phyloP scores from a whole-genome alignment of 2,888 invertebrate genomes.

The Epiperipatus broadwayi region DNA sequence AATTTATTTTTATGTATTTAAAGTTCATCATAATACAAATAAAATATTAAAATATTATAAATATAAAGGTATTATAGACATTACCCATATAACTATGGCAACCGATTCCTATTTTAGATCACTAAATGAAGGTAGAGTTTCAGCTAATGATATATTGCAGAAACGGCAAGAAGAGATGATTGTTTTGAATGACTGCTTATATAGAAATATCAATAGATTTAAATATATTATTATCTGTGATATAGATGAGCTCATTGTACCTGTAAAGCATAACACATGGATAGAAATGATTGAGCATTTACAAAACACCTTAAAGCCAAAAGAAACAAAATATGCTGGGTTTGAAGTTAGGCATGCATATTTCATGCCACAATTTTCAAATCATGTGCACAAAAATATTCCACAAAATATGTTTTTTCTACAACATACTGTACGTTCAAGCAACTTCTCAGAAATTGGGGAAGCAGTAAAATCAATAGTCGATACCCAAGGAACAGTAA shows the following conservation, averaged over 20 bases:
- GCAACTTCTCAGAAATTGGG: conserved; percentile 40
- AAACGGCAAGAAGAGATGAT: conserved; percentile 49
- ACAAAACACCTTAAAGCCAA: conserved; percentile 22
- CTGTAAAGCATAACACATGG: conserved; percentile 40
- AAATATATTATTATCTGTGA: conserved; percentile 48
- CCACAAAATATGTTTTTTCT: too few relatives aligned
- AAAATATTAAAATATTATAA: conserved; percentile 47
- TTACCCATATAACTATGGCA: conserved; percentile 38
- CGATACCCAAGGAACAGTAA: conserved; percentile 41
- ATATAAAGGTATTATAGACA: conserved; percentile 32
- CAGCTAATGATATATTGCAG: conserved; percentile 42
- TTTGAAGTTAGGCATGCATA: conserved; percentile 38
- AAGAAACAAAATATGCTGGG: conserved; percentile 27
- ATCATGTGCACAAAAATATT: not conserved
- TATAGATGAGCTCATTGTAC: conserved; percentile 51
- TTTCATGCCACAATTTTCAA: too few relatives aligned
- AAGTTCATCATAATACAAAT: conserved; percentile 68
- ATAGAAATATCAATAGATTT: conserved; percentile 43
- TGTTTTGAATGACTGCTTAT: conserved; percentile 56
- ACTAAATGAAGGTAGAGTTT: too few relatives aligned
- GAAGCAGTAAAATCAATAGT: conserved; percentile 53
- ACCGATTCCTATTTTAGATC: conserved; percentile 32
- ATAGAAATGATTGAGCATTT: conserved; percentile 36
- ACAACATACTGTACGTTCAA: too few relatives aligned
- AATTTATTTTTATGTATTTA: conserved; percentile 67